Evolutionary conservation across 1,140 invertebrate genomes (phyloP), one percentile per base, ranked within the genome.

Genomic region (Atta colombica): DNA sequence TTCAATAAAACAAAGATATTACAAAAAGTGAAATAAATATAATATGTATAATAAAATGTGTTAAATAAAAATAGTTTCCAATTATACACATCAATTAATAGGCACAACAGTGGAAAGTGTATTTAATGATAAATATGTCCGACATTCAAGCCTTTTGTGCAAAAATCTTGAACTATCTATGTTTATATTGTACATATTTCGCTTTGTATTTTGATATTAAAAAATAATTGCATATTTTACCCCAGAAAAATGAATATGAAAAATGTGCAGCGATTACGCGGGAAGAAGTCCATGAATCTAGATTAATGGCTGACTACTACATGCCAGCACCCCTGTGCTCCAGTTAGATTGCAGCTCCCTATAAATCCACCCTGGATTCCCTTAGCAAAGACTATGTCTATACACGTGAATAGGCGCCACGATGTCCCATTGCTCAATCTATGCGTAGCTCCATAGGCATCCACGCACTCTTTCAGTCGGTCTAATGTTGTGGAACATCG

Each of bases 341-440:
- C 35, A 63, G 51, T 90, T 88, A 78, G 58, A 39, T 39, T 65
- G 77, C 51, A 86, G 65, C 75, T 82, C 82, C 5, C 25, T 4
- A 39, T 35, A 55, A 51, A 72, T 35, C 10, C 31, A 68, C 28
- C 53, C 21, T 7, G 60, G 18, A 53, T 60, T 78, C 77, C 80
- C 91, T 55, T 88, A 63, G 88, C 84, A 72, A 87, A 88, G 84
- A 68, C 74, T 85, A 84, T 63, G 53, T 77, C 63, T 80, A 18
- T 68, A 80, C 31, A 71, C 45, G 45, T 51, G 63, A 31, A 45
- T 49, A 77, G 90, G 81, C 91, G 90, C 84, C 90, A 88, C 68
- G 65, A 35, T 88, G 91, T 91, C 90, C 86, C 88, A 84, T 90
- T 88, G 66, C 75, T 88, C 65, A 88, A 88, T 88, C 72, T 35